Evolutionary conservation across 92 coral and sea anemone genomes (phyloP), one percentile per base, ranked within the genome.

Genomic region (Chrysogorgia sp.): DNA sequence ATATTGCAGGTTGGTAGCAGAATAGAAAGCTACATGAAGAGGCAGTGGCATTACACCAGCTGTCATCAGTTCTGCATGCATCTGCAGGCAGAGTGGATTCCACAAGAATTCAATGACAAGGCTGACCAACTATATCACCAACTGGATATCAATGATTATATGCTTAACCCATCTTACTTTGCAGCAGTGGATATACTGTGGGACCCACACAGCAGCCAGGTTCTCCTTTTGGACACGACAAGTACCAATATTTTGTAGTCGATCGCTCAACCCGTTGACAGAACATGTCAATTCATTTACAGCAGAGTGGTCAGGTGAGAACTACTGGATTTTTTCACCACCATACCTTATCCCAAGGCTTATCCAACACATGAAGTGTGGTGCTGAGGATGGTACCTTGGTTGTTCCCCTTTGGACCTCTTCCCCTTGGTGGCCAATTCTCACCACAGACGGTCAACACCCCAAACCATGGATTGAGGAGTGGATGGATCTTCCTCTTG

Each of bases 81-180:
- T 23, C 25, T 86, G 30, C 17, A 40, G 13, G 58, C 86, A 1
- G 83, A 81, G 43, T 83, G 87, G 87, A 63, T 83, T 53, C 48
- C 83, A 0, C 66, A 45, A 15, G 58, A 75, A 21, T 49, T 60
- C 1, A 83, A 75, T 33, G 0, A n/a, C 0, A 22, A 63, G 20
- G 86, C 82, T 25, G 86, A 74, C 40, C 28, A 28, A 9, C 25
- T 74, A 0, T 71, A 61, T 33, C 64, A 63, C 26, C 53, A 31
- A 10, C 65, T 35, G 8, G 71, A 60, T 41, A 26, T 15, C 1
- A 76, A 82, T 10, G 76, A 82, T 29, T 82, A 53, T 28, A 31
- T 60, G 64, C 35, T 61, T 2, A 63, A 59, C 50, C 74, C 56
- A 1, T 1, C 30, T n/a, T 17, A 53, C 32, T 67, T 78, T 29